A percentile compares a stretch with the other conserved stretches of the same genome.
Conservation (phyloP, 2,888 invertebrate genomes). For the Notodonta ziczac region DNA sequence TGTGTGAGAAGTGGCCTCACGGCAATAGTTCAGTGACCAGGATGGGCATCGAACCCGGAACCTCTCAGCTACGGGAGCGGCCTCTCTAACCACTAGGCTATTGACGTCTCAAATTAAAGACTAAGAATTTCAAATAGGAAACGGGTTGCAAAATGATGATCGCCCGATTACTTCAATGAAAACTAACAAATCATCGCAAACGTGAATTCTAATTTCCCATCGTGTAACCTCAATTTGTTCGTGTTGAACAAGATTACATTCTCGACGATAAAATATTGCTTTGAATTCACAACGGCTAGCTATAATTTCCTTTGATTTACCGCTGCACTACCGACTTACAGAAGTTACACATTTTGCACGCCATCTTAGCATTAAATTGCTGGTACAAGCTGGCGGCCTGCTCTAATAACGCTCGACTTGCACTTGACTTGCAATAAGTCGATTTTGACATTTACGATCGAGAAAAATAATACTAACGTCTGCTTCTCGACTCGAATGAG, state of each 20-base stretch:
- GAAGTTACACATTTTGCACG: conserved; percentile 59
- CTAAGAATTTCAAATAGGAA: background rate
- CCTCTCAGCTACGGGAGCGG: too few relatives aligned
- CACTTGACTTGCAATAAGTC: too few relatives aligned
- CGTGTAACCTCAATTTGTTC: conserved; percentile 51
- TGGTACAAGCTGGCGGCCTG: conserved; percentile 22
- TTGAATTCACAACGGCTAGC: conserved; percentile 50
- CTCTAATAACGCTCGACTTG: too few relatives aligned
- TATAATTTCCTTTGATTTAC: conserved; percentile 71
- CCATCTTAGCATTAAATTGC: conserved; percentile 61
- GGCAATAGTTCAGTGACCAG: too few relatives aligned
- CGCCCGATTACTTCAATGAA: conserved; percentile 16
- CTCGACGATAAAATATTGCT: conserved; percentile 58
- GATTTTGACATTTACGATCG: too few relatives aligned
- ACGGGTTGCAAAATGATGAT: background rate
- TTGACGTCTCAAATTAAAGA: background rate
- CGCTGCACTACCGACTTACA: conserved; percentile 54
- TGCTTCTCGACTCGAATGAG: too few relatives aligned
- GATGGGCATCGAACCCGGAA: too few relatives aligned
- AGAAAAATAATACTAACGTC: too few relatives aligned
- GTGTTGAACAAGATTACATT: conserved; percentile 64
- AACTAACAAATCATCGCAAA: conserved; percentile 36
- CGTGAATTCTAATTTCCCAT: conserved; percentile 41
- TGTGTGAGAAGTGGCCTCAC: too few relatives aligned
- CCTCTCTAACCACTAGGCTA: too few relatives aligned